These are phyloP conservation scores for Pristionchus pacificus DNA, from an alignment of 1,140 invertebrate species.

Conservation along the genomic window DNA sequence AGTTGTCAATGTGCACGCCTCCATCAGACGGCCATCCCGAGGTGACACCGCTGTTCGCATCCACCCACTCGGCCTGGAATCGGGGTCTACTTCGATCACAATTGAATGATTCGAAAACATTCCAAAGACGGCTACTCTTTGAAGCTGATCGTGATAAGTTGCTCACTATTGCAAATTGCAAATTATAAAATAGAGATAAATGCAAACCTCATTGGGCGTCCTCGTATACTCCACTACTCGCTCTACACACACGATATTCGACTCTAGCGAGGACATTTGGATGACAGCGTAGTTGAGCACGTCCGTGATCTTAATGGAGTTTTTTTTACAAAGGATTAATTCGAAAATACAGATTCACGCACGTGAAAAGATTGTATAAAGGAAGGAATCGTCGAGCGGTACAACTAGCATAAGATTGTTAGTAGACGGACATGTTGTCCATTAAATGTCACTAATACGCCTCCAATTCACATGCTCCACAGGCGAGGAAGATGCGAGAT, in stretches of 20 bases:
- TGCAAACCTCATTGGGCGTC: slow-evolving; percentile 11
- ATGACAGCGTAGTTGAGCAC: neutral
- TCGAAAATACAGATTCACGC: neutral
- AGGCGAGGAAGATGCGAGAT: neutral
- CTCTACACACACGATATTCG: neutral
- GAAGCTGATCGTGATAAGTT: too few species aligned
- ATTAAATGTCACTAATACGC: neutral
- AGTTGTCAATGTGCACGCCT: slow-evolving; percentile 55
- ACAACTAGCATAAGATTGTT: neutral
- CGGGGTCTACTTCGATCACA: neutral
- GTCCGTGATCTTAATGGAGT: neutral
- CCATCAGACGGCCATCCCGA: slow-evolving; percentile 58
- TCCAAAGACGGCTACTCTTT: too few species aligned
- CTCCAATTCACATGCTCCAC: neutral
- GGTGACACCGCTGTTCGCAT: slow-evolving; percentile 18
- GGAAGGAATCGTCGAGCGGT: neutral
- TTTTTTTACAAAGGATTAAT: neutral
- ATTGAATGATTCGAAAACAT: neutral
- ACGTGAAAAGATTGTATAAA: neutral
- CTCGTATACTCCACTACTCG: slow-evolving; percentile 7
- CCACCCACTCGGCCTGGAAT: slow-evolving; percentile 20
- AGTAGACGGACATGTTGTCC: neutral
- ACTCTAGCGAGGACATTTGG: neutral
- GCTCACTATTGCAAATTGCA: neutral
- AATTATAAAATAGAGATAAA: neutral